These are phyloP conservation scores for Nyctereutes procyonoides DNA, from an alignment of 2,113 vertebrate genomes.

Conservation along the genomic window DNA sequence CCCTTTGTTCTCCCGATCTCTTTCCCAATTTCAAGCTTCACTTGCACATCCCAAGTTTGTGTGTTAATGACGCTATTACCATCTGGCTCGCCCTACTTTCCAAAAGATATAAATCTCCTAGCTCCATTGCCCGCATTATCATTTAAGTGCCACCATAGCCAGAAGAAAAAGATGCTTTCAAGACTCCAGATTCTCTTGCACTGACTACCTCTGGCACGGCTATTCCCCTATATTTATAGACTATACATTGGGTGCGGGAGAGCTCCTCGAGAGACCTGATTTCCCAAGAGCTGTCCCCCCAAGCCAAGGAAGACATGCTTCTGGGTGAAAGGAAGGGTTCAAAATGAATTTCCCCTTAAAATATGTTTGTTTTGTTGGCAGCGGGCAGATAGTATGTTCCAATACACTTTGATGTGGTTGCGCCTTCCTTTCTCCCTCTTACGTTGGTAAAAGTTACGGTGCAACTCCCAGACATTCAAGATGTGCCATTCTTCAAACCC, in stretches of 20 bases:
- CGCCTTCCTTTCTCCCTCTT: not conserved
- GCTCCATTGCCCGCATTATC: slow-evolving; percentile 85
- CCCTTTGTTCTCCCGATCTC: slow-evolving; percentile 93
- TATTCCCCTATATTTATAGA: slow-evolving; percentile 72
- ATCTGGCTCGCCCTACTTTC: slow-evolving; percentile 95
- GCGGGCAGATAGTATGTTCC: slow-evolving; percentile 33
- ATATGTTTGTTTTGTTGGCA: slow-evolving; percentile 51
- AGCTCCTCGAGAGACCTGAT: not conserved
- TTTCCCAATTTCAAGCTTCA: slow-evolving; percentile 92
- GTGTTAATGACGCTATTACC: slow-evolving; percentile 93
- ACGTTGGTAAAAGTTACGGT: slow-evolving; percentile 47
- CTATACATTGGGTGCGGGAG: slow-evolving; percentile 52
- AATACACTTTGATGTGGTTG: slow-evolving; percentile 16
- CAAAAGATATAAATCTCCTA: slow-evolving; percentile 92
- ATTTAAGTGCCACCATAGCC: slow-evolving; percentile 87
- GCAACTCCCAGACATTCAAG: slow-evolving; percentile 52
- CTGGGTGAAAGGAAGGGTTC: slow-evolving; percentile 54
- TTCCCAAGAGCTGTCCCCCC: slow-evolving; percentile 55
- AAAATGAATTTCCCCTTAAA: slow-evolving; percentile 77
- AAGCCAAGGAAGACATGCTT: slow-evolving; percentile 51
- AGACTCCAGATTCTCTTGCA: slow-evolving; percentile 83
- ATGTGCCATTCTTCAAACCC: slow-evolving; percentile 58
- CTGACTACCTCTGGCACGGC: slow-evolving; percentile 75
- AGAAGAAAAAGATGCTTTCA: slow-evolving; percentile 89
- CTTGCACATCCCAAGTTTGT: slow-evolving; percentile 91